Percentiles rank a stretch among this genome's conserved stretches.
These are phyloP conservation scores for Gila orcuttii DNA, from an alignment of 2,113 vertebrate species.

Conservation along the genomic window DNA sequence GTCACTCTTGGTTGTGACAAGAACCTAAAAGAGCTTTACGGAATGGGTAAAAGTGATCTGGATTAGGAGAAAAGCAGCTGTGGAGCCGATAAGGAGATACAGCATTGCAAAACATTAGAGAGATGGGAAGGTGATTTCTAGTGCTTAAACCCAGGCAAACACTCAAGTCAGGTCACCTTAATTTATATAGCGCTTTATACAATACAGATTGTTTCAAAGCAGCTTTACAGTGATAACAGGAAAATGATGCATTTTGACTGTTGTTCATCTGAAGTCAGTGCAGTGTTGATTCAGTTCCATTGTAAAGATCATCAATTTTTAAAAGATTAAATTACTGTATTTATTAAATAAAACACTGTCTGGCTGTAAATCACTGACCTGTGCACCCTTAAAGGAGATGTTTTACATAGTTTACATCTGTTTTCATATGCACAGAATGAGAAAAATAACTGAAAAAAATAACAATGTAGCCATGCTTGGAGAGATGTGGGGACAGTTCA, in stretches of 20 bases:
- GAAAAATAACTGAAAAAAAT: neutral
- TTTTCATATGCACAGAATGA: neutral
- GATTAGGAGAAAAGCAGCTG: conserved; percentile 5
- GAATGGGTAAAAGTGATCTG: conserved; percentile 13
- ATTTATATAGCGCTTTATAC: too few species aligned
- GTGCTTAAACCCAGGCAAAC: neutral
- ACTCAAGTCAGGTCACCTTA: neutral
- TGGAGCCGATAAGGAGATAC: conserved; percentile 9
- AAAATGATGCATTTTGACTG: too few species aligned
- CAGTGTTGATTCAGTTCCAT: too few species aligned
- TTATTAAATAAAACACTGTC: too few species aligned
- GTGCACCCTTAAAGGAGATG: neutral
- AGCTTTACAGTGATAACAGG: too few species aligned
- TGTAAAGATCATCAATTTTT: too few species aligned
- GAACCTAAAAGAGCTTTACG: conserved; percentile 12
- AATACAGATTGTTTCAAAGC: too few species aligned
- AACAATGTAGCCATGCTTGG: neutral
- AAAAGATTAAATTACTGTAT: neutral
- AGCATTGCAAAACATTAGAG: neutral
- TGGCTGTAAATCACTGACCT: neutral
- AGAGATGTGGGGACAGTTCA: neutral
- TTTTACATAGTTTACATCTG: neutral
- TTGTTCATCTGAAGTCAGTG: too few species aligned
- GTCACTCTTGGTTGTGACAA: neutral
- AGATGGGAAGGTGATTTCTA: neutral